Percentiles rank a stretch among this genome's conserved stretches.
Evolutionary conservation across 2,888 invertebrate species (phyloP).

Genomic region (Cartodere bifasciata): DNA sequence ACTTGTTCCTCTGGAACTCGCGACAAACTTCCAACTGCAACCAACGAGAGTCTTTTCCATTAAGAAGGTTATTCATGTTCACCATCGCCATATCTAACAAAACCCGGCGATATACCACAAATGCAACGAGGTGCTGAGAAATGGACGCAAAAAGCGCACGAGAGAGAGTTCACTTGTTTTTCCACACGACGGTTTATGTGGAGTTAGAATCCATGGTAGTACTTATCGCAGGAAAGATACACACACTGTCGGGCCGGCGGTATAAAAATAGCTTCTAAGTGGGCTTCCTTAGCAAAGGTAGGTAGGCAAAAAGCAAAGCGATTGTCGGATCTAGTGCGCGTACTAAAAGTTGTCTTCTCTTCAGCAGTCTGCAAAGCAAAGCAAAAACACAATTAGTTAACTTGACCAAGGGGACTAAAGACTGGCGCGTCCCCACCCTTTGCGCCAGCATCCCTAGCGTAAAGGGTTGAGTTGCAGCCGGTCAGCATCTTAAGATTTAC

Average conservation of each 20-base stretch:
- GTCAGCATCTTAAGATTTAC: too few species aligned
- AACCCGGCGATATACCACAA: constrained; percentile 6
- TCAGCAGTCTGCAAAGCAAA: constrained; percentile 24
- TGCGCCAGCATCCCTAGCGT: too few species aligned
- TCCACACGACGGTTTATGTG: constrained; percentile 17
- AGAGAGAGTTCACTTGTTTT: constrained; percentile 3
- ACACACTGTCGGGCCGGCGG: constrained; percentile 10
- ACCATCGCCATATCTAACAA: constrained; percentile 63
- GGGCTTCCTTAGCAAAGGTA: constrained; percentile 28
- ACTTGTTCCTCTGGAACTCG: constrained; percentile 99
- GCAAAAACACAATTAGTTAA: constrained; percentile 20
- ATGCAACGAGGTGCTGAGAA: constrained; percentile 13
- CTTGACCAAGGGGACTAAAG: too few species aligned
- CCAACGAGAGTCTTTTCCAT: constrained; percentile 99
- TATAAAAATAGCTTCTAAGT: constrained; percentile 10
- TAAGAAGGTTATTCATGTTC: constrained; percentile 92
- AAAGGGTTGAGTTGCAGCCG: too few species aligned
- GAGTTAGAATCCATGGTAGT: constrained; percentile 10
- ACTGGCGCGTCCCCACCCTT: too few species aligned
- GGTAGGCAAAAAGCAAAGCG: constrained; percentile 35
- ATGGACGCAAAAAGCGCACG: constrained; percentile 6
- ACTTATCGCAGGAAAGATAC: too few species aligned
- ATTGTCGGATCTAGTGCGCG: constrained; percentile 29
- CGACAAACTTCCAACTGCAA: constrained; percentile 98
- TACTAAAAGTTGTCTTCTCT: constrained; percentile 23